Evolutionary conservation across 2,888 invertebrate species (phyloP), one percentile per base, ranked within the genome.

Genomic region (Pristionchus maxplancki): DNA sequence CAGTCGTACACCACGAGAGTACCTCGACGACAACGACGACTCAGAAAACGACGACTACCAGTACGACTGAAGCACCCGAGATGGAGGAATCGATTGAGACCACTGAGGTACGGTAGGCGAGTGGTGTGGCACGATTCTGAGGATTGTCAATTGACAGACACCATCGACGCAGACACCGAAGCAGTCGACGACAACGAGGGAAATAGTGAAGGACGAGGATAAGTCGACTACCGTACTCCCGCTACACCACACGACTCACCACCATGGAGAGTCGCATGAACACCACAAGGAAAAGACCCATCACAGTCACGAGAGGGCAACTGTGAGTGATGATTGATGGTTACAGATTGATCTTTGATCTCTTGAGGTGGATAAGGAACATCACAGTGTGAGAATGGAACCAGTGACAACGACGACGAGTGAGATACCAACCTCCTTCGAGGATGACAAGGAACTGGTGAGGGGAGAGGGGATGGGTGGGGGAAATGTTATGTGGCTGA

Each of bases 181-280:
- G 71, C 37, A 71, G 37, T 71, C 71, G 24, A 64, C 31, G 31
- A 31, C 64, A 5, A 64, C 64, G 31, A 64, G 31, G 31, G 31
- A 64, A 13, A 11, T 11, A 62, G 71, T 40, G 40, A 24, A 40
- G 34, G 71, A 74, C 9, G 71, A 74, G 71, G 71, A 78, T 28
- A n/a, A 44, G 44, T 48, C 78, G 78, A 78, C 78, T 78, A 78
- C 82, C 37, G 82, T 83, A 83, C 31, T 28, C 50, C 34, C 53
- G 4, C 53, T 53, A 37, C 82, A 83, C 34, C 82, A 83, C 53
- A 31, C 50, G 34, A 34, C 50, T 2, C 82, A 83, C 24, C 82
- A 83, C 53, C 53, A 34, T 31, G n/a, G 5, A 28, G 74, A 34
- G 5, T 40, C 74, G 40, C 74, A 74, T 37, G 48, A 81, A 15